Base-by-base conservation (phyloP, 2,797 vertebrate species). In the Arctocebus calabarensis region DNA sequence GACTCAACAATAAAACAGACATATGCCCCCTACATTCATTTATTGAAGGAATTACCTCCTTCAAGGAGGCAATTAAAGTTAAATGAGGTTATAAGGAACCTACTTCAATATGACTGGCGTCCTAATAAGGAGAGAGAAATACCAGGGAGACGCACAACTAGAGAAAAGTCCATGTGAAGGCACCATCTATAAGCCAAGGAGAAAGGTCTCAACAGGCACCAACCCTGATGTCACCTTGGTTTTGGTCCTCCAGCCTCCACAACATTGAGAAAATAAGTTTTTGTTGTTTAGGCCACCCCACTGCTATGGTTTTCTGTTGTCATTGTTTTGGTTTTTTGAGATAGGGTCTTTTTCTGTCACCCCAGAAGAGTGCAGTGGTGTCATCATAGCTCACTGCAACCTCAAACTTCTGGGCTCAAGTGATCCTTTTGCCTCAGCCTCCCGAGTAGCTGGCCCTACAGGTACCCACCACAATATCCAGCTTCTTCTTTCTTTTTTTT, bases 1-100 rank as follows among this genome's bases (percentile, higher is more conserved):
- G 84, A 64, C 27, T 84, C 32, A 84, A 79, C 64, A 75, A 81
- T 83, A 71, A 92, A 37, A 83, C 70, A 84, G 62, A 78, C 25
- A 62, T 75, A 3, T 84, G 32, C 25, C 40, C 55, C 68, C n/a
- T 32, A 75, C 73, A 78, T 66, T 83, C 71, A 77, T 45, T 37
- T 77, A 34, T 75, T 68, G 32, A 86, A 82, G 37, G 34, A 84
- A 48, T 88, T 52, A n/a, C 88, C 32, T 37, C 59, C 19, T 88
- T 61, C 73, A 40, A 85, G 23, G 37, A 84, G 82, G 12, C 59
- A 25, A 78, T 81, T 68, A 40, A 61, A 7, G 19, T 57, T 55
- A 55, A 89, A 19, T 77, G 62, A 94, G 5, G 14, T 91, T 9
- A 2, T 57, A 88, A 79, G 59, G 45, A 25, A 12, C 68, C 57